Percentiles rank a stretch among this genome's conserved stretches.
phyloP scores from a whole-genome alignment of 2,888 invertebrate genomes.

The Hemithea aestivaria region DNA sequence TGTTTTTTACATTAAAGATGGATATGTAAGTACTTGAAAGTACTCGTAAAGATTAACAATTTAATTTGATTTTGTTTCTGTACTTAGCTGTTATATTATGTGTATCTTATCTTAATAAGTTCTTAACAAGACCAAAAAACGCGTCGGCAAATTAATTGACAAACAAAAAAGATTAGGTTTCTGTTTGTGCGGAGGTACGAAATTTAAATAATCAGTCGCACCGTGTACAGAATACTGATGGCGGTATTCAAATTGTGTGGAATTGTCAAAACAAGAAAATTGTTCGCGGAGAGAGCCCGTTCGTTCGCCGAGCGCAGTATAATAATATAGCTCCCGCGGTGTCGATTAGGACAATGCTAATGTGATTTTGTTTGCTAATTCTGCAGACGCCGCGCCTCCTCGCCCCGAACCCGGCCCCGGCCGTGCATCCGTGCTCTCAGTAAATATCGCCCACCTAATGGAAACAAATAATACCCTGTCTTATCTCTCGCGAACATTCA shows the following conservation, averaged over 20 bases:
- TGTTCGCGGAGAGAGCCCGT: slow-evolving; percentile 44
- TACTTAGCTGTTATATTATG: too few relatives aligned
- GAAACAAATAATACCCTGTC: slow-evolving; percentile 41
- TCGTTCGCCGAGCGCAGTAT: slow-evolving; percentile 39
- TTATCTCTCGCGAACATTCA: slow-evolving; percentile 49
- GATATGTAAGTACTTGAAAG: too few relatives aligned
- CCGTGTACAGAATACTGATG: slow-evolving; percentile 56
- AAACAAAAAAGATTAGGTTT: slow-evolving; percentile 57
- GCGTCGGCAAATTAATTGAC: slow-evolving; percentile 53
- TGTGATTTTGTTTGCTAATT: slow-evolving; percentile 66
- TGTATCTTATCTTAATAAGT: too few relatives aligned
- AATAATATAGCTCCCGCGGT: slow-evolving; percentile 47
- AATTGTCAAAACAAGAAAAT: slow-evolving; percentile 64
- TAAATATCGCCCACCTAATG: slow-evolving; percentile 49
- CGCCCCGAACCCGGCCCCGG: slow-evolving; percentile 27
- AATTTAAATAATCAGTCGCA: slow-evolving; percentile 62
- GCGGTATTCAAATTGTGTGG: slow-evolving; percentile 60
- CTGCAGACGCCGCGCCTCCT: slow-evolving; percentile 46
- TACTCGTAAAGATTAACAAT: too few relatives aligned
- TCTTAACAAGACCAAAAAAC: slow-evolving; percentile 31
- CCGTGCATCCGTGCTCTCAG: slow-evolving; percentile 42
- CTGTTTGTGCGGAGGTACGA: slow-evolving; percentile 54
- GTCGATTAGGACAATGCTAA: slow-evolving; percentile 71
- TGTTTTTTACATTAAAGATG: too few relatives aligned
- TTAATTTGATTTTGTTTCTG: too few relatives aligned